Evolutionary conservation across 2,113 vertebrate genomes (phyloP), one percentile per base, ranked within the genome.

Genomic region (Progne subis): DNA sequence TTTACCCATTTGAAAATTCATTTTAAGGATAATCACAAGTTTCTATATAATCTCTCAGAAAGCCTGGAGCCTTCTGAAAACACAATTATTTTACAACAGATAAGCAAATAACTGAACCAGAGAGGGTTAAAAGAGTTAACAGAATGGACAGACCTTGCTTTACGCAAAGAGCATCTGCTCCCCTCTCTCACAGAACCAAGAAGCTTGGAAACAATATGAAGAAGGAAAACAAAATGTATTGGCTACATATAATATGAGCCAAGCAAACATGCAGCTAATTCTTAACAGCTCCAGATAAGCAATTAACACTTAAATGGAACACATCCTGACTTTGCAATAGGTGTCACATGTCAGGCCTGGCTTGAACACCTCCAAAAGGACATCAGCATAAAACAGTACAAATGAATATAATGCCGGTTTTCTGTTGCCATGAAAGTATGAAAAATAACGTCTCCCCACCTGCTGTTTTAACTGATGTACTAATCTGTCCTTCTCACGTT

Each of bases 381-480:
- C 24, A 65, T 93, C 53, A 49, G 23, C 95, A 93, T 79, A 92
- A 94, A 95, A 93, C 23, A 93, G 61, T 18, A 86, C 49, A 94
- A 94, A 96, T 70, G 24, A 90, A 95, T 93, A 47, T n/a, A 65
- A 81, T 25, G 55, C 9, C 46, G 71, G 47, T 88, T 86, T 88
- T 64, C 92, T 79, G 78, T 55, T 79, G 46, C 44, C 41, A 82
- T 55, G 61, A 79, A 91, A 93, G 43, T 43, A 84, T 37, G 67
- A 88, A 86, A 95, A 50, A 44, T 5, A 92, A 86, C 57, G 44
- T 94, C 74, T 94, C 85, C 98, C 97, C 92, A 99, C 99, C 97
- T 99, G 99, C 96, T 99, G 99, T 96, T 99, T 99, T 96, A 99
- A 98, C 94, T 99, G 99, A 94, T 99, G 99, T 92, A 99, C 99